Percentiles rank a stretch among this genome's conserved stretches.
phyloP scores from a whole-genome alignment of 2,113 vertebrate genomes.

The Erythrocercus mccallii region DNA sequence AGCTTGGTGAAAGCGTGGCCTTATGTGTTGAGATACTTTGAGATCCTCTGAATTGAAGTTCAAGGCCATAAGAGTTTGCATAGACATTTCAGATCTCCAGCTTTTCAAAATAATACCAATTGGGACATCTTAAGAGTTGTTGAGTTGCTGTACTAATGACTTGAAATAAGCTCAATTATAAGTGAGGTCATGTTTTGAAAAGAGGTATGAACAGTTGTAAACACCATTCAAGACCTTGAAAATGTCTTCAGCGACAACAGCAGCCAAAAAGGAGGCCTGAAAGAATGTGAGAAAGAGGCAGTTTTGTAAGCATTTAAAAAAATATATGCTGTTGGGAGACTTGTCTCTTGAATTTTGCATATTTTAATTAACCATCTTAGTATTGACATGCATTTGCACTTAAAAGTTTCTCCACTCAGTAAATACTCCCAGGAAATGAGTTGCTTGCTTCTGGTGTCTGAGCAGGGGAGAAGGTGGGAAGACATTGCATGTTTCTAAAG shows the following conservation, averaged over 20 bases:
- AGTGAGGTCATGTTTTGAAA: slow-evolving; percentile 56
- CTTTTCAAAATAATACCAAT: slow-evolving; percentile 48
- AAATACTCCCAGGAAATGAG: not conserved
- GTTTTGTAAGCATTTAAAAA: not conserved
- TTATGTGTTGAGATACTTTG: slow-evolving; percentile 29
- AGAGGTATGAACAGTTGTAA: slow-evolving; percentile 46
- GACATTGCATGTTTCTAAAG: rapidly evolving
- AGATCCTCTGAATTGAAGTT: slow-evolving; percentile 40
- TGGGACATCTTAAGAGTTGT: slow-evolving; percentile 45
- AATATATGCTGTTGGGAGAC: not conserved
- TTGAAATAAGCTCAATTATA: slow-evolving; percentile 58
- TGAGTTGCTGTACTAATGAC: slow-evolving; percentile 60
- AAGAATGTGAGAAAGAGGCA: not conserved
- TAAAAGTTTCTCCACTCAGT: not conserved
- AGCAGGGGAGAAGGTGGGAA: not conserved
- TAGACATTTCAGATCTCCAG: slow-evolving; percentile 8
- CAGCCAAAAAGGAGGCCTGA: slow-evolving; percentile 9
- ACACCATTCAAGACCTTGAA: slow-evolving; percentile 49
- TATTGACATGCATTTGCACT: not conserved
- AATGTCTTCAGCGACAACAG: slow-evolving; percentile 19
- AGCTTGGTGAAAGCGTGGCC: slow-evolving; percentile 20
- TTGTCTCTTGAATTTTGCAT: not conserved
- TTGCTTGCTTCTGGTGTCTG: not conserved
- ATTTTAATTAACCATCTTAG: not conserved
- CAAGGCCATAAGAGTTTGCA: not conserved